phyloP scores from a whole-genome alignment of 2,113 vertebrate genomes.

The Aldabrachelys gigantea region DNA sequence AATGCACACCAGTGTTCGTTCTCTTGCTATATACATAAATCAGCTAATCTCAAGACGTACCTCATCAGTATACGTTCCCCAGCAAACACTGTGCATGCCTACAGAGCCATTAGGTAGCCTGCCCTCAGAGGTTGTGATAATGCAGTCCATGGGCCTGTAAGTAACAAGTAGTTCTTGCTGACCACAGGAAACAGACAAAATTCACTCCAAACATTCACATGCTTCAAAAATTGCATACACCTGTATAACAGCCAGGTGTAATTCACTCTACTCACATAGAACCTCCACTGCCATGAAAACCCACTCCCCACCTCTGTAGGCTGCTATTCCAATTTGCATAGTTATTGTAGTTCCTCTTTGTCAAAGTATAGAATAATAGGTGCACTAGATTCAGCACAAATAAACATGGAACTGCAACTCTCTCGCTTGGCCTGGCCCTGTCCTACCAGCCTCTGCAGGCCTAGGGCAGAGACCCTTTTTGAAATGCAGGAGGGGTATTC shows the following conservation, averaged over 20 bases:
- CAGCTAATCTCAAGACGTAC: background rate
- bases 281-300: no score
- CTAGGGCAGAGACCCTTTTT: background rate
- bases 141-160: background rate
- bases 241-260: no score
- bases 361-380: background rate
- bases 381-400: background rate
- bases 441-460: background rate
- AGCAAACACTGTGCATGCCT: background rate
- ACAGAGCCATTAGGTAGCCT: background rate
- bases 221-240: no score
- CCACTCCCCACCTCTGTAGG: background rate
- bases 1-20: slow-evolving; percentile 29
- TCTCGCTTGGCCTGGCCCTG: no score
- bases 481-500: background rate
- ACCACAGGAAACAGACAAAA: background rate
- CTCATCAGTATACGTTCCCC: background rate
- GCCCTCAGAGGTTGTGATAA: background rate
- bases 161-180: background rate
- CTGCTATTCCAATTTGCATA: background rate
- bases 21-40: slow-evolving; percentile 21
- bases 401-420: no score
- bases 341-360: background rate
- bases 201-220: background rate
- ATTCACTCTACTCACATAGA: no score